Conservation (phyloP, 1,140 invertebrate species). For the Leptinotarsa undecemlineata region DNA sequence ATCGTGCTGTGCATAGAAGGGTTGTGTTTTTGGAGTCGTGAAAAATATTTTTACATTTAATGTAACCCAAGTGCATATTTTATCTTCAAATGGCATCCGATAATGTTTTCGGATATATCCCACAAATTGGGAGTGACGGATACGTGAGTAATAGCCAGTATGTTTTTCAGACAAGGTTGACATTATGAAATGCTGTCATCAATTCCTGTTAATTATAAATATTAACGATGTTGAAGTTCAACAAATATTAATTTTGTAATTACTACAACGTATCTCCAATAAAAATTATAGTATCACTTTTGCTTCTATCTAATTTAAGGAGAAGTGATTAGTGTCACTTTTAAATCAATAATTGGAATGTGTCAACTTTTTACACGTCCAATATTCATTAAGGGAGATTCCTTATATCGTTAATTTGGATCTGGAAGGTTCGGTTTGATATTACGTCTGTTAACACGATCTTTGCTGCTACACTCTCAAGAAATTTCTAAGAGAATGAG, state of each 20-base stretch:
- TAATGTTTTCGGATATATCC: conserved; percentile 51
- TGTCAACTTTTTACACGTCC: no score
- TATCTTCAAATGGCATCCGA: conserved; percentile 48
- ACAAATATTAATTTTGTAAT: conserved; percentile 22
- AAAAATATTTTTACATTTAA: conserved; percentile 22
- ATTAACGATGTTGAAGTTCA: conserved; percentile 8
- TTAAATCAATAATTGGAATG: not conserved
- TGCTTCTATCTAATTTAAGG: not conserved
- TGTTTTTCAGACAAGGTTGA: conserved; percentile 8
- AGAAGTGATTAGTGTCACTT: not conserved
- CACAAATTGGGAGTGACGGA: conserved; percentile 47
- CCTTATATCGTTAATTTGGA: no score
- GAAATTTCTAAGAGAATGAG: no score
- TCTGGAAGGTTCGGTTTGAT: no score
- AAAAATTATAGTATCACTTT: not conserved
- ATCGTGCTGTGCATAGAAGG: not conserved
- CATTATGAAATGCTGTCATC: conserved; percentile 15
- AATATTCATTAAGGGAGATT: no score
- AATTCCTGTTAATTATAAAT: conserved; percentile 18
- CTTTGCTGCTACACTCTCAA: no score
- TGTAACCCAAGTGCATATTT: conserved; percentile 22
- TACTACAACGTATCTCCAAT: not conserved
- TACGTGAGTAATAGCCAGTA: conserved; percentile 47
- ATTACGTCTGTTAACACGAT: no score
- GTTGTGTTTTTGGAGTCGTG: conserved; percentile 24